Evolutionary conservation across 1,140 invertebrate species (phyloP).

Genomic region (Hycleus cichorii): DNA sequence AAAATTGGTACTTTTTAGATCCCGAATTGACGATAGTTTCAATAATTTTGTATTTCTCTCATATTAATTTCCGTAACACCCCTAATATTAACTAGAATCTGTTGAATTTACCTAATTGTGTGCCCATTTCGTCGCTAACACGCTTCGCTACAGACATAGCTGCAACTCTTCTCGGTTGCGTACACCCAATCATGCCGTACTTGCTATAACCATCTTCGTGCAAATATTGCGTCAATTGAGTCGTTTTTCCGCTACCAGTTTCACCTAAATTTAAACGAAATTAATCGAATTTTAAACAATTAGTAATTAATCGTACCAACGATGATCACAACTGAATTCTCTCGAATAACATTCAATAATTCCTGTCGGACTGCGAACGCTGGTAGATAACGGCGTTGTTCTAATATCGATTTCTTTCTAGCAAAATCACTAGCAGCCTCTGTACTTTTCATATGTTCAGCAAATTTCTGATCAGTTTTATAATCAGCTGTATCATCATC

Average conservation of each 20-base stretch:
- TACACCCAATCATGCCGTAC: constrained; percentile 93
- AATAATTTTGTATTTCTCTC: no score
- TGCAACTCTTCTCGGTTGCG: constrained; percentile 88
- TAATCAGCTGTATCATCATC: constrained; percentile 62
- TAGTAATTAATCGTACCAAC: constrained; percentile 48
- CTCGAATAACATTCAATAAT: constrained; percentile 85
- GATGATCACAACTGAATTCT: constrained; percentile 93
- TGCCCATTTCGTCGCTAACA: constrained; percentile 96
- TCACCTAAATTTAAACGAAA: constrained; percentile 51
- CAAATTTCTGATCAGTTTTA: constrained; percentile 90
- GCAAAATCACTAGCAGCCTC: constrained; percentile 85
- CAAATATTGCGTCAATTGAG: constrained; percentile 97
- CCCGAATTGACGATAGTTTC: no score
- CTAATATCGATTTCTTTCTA: constrained; percentile 72
- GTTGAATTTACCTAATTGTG: constrained; percentile 58
- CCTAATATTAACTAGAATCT: no score
- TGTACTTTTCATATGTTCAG: constrained; percentile 77
- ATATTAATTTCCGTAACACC: background rate
- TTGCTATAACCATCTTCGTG: constrained; percentile 96
- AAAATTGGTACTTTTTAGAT: no score
- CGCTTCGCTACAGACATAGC: constrained; percentile 99
- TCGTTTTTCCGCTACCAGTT: constrained; percentile 98
- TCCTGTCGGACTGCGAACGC: constrained; percentile 95
- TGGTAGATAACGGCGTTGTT: constrained; percentile 89
- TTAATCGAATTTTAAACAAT: no score